These are phyloP conservation scores for Nesometra sesokonis DNA, from an alignment of 35 echinoderm and acorn worm species.

Conservation along the genomic window DNA sequence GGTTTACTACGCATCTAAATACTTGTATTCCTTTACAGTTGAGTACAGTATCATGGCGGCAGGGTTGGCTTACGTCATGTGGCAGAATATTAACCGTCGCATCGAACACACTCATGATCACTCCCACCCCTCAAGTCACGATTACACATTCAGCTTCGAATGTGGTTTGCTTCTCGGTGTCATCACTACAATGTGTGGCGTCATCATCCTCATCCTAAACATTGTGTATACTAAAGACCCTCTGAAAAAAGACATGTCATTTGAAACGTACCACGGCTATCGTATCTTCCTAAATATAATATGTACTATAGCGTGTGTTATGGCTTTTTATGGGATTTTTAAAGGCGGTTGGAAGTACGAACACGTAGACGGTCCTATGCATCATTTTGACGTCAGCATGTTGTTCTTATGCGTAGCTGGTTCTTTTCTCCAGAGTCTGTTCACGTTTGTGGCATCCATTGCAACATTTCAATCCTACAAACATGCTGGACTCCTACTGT, in stretches of 20 bases:
- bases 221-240: constrained; percentile 72
- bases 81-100: constrained; percentile 68
- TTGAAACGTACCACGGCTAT: constrained; percentile 76
- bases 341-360: constrained; percentile 71
- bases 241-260: constrained; percentile 54
- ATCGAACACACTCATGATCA: constrained; percentile 34
- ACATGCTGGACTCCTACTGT: constrained; percentile 49
- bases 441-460: constrained; percentile 67
- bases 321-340: constrained; percentile 69
- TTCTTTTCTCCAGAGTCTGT: constrained; percentile 59
- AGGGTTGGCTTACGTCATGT: constrained; percentile 89
- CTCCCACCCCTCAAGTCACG: constrained; percentile 1
- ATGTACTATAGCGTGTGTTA: constrained; percentile 48
- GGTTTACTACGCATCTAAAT: constrained; percentile 75
- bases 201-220: constrained; percentile 82
- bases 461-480: constrained; percentile 26
- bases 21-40: constrained; percentile 81
- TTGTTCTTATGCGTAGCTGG: constrained; percentile 65
- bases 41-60: constrained; percentile 93
- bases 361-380: constrained; percentile 55
- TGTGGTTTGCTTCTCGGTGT: constrained; percentile 73
- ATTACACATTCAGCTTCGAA: constrained; percentile 58
- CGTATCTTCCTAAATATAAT: constrained; percentile 79
- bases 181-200: constrained; percentile 84
- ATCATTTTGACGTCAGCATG: constrained; percentile 54